Base-by-base conservation (phyloP, 2,888 invertebrate species). In the Volucella zonaria region DNA sequence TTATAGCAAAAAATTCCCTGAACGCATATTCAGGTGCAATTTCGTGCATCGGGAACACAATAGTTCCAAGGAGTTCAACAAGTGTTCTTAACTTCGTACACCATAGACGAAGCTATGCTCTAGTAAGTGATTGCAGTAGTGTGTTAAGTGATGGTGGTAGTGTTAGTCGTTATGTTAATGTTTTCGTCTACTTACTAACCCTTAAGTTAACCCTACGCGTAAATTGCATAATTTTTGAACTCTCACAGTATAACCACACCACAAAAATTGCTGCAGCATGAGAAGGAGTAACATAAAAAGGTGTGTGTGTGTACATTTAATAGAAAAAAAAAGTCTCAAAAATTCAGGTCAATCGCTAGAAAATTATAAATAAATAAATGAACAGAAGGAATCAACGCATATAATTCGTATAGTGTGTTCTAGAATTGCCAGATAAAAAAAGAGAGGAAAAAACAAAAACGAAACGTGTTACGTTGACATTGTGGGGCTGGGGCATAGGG, bases 261-360 rank as follows among this genome's bases (percentile, higher is more conserved):
- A 61, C 23, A 61, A 42, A 38, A 54, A 9, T 12, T 42, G 56
- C 51, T 68, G 59, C 81, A 81, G 51, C 64, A 85, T 77, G 81
- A 76, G 70, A 54, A 75, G 85, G 73, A 81, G 81, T 59, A 80
- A 85, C 76, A 68, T 81, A 68, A 77, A 59, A 76, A 81, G 85
- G 85, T 85, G 81, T 85, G 85, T 85, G 85, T 45, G 40, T 68
- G 3, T 49, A 12, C 51, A n/a, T 59, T 51, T 59, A 59, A 52
- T 40, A 14, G 3, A 14, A n/a, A 51, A 43, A 77, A 14, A 78
- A 64, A 58, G 49, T 70, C 62, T 45, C 56, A 23, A 15, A 75
- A 54, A 75, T 80, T 75, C 70, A 71, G 83, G 80, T 83, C 80
- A 80, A 71, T 71, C 70, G 79, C 54, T 79, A 45, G 42, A 70